Percentiles rank a stretch among this genome's conserved stretches.
phyloP scores from a whole-genome alignment of 92 coral and sea anemone species.

The Palythoa heliodiscus region DNA sequence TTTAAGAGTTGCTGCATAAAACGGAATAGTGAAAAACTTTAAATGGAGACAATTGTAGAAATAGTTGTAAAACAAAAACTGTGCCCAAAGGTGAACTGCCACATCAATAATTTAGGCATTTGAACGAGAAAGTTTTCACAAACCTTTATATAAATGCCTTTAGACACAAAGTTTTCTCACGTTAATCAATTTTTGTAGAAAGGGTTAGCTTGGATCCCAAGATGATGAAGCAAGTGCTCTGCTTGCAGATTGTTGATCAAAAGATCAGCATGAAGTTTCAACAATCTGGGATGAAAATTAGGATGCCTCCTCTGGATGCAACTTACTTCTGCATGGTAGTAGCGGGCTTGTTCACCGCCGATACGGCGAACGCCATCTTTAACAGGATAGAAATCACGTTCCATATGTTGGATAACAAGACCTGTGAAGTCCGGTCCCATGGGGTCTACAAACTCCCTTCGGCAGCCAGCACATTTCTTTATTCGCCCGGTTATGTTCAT shows the following conservation, averaged over 20 bases:
- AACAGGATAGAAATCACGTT: no score
- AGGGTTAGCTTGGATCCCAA: background rate
- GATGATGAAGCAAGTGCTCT: background rate
- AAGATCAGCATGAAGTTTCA: background rate
- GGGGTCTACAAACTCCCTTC: constrained; percentile 32
- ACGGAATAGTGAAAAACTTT: background rate
- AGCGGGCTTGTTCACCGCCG: constrained; percentile 23
- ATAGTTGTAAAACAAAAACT: no score
- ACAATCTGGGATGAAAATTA: constrained; percentile 3
- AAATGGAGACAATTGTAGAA: background rate
- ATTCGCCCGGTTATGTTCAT: constrained; percentile 40
- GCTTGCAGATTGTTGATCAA: constrained; percentile 28
- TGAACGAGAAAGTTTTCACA: no score
- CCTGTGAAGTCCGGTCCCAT: no score
- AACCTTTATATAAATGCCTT: background rate
- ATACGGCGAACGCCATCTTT: constrained; percentile 22
- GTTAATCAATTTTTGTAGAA: background rate
- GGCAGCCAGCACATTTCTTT: constrained; percentile 36
- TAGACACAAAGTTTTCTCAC: background rate
- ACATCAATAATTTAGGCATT: background rate
- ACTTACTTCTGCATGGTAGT: constrained; percentile 11
- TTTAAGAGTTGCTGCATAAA: background rate
- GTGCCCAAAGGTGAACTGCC: no score
- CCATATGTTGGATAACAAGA: no score
- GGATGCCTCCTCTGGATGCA: constrained; percentile 34